Conservation (phyloP, 2,888 invertebrate species). For the Stenichneumon culpator region DNA sequence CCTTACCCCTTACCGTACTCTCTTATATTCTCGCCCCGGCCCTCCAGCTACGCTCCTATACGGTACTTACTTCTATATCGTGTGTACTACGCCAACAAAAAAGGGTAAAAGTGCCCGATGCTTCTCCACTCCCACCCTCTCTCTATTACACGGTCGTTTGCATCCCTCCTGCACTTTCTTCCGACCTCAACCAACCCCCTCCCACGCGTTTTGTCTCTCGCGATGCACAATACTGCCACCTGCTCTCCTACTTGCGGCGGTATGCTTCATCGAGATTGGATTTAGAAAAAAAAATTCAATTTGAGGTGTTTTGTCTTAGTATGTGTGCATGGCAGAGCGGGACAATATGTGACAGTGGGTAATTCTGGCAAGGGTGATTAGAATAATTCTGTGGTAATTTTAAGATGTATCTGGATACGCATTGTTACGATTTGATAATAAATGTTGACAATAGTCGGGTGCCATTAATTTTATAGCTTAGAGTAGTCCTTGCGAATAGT, state of each 20-base stretch:
- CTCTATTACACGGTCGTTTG: conserved; percentile 67
- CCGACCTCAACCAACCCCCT: conserved; percentile 18
- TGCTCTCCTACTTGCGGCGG: conserved; percentile 19
- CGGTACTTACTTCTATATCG: conserved; percentile 6
- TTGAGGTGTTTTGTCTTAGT: background rate
- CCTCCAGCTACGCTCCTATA: conserved; percentile 6
- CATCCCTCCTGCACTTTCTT: conserved; percentile 51
- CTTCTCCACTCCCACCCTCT: conserved; percentile 27
- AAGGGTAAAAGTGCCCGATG: conserved; percentile 34
- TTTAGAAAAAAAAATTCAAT: conserved; percentile 42
- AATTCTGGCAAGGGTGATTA: too few relatives aligned
- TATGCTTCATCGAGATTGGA: conserved; percentile 61
- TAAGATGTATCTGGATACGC: too few relatives aligned
- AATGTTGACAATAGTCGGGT: too few relatives aligned
- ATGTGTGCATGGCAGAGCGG: background rate
- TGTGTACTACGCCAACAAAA: conserved; percentile 36
- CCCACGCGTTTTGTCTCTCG: background rate
- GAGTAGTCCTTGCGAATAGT: too few relatives aligned
- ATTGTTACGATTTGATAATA: too few relatives aligned
- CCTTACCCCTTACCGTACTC: conserved; percentile 12
- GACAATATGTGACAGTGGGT: too few relatives aligned
- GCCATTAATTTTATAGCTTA: too few relatives aligned
- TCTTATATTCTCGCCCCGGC: conserved; percentile 8
- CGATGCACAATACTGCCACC: conserved; percentile 15
- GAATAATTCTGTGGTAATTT: too few relatives aligned